Percentiles rank a stretch among this genome's conserved stretches.
phyloP scores from a whole-genome alignment of 2,113 vertebrate species.

The Anhinga rufa region DNA sequence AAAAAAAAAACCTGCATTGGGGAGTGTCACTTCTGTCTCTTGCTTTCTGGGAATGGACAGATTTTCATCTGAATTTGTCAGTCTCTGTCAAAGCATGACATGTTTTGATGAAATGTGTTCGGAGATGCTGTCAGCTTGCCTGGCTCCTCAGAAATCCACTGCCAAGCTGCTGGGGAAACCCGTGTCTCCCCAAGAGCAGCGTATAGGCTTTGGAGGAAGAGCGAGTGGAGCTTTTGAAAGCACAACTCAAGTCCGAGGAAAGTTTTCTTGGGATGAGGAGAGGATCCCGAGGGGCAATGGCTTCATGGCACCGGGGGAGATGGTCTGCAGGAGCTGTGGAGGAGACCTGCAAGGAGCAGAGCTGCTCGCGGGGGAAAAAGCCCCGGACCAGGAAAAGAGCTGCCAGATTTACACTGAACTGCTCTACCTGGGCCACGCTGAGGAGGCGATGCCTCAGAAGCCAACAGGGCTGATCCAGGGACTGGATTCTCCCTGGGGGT shows the following conservation, averaged over 20 bases:
- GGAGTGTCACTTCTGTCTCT: slow-evolving; percentile 15
- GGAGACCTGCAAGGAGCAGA: not conserved
- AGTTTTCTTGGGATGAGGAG: not conserved
- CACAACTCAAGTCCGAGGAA: rapidly evolving
- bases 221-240: rapidly evolving
- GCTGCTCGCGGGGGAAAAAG: not conserved
- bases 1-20: not conserved
- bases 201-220: not conserved
- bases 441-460: not conserved
- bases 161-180: not conserved
- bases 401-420: not conserved
- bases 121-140: slow-evolving; percentile 5
- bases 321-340: not conserved
- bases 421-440: not conserved
- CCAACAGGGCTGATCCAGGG: not conserved
- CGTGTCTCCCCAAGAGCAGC: not conserved
- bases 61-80: slow-evolving; percentile 17
- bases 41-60: slow-evolving; percentile 34
- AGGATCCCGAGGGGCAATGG: rapidly evolving
- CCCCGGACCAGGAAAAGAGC: not conserved
- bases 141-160: not conserved
- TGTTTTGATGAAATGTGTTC: slow-evolving; percentile 11
- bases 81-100: slow-evolving; percentile 35
- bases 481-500: not conserved
- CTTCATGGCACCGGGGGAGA: rapidly evolving